Percentiles rank a stretch among this genome's conserved stretches.
Evolutionary conservation across 2,888 invertebrate genomes (phyloP).

Genomic region (Leistus spinibarbis): DNA sequence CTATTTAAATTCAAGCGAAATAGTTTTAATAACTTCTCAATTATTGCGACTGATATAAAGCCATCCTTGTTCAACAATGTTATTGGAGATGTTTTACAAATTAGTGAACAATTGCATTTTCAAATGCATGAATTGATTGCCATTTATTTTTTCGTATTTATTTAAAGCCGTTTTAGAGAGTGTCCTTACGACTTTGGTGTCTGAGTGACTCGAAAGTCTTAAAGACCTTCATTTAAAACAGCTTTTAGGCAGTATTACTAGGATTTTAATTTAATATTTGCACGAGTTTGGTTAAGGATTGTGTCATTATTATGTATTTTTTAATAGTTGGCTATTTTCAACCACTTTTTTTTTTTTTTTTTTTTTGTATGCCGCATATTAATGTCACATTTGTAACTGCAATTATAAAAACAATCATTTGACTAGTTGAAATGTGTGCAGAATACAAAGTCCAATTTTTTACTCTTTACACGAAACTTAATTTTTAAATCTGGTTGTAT

Average conservation of each 20-base stretch:
- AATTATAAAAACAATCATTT: background rate
- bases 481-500: background rate
- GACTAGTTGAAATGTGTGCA: conserved; percentile 29
- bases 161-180: background rate
- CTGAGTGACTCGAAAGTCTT: background rate
- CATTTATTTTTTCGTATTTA: conserved; percentile 21
- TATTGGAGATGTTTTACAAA: background rate
- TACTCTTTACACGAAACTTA: background rate
- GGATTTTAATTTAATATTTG: conserved; percentile 21
- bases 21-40: too few relatives aligned
- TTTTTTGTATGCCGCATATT: background rate
- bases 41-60: too few relatives aligned
- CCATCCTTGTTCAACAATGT: conserved; percentile 6
- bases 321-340: background rate
- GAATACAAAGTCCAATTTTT: conserved; percentile 20
- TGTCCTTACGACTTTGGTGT: background rate
- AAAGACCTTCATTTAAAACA: background rate
- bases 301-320: background rate
- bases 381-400: background rate
- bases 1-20: background rate
- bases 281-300: conserved; percentile 6
- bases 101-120: conserved; percentile 24
- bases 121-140: conserved; percentile 21
- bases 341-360: background rate
- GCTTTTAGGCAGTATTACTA: conserved; percentile 20